phyloP scores from a whole-genome alignment of 2,113 vertebrate species.

The Sardina pilchardus region DNA sequence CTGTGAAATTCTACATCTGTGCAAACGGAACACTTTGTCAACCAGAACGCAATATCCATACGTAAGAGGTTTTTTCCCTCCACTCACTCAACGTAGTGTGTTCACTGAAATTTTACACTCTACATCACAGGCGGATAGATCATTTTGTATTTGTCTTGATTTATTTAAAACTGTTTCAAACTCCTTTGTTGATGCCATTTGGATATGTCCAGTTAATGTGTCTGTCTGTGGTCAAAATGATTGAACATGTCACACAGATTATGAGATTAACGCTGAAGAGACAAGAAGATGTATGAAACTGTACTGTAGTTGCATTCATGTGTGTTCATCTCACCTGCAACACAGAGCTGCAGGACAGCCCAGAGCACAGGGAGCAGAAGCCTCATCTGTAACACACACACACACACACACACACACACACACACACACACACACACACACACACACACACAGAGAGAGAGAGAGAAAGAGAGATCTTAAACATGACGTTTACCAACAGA shows the following conservation, averaged over 20 bases:
- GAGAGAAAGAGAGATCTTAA: neutral
- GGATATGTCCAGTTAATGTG: neutral
- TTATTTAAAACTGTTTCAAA: too few relatives aligned
- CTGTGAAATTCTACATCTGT: constrained; percentile 6
- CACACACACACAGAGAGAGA: constrained; percentile 17
- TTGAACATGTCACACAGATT: neutral
- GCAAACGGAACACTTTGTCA: neutral
- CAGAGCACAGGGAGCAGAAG: constrained; percentile 47
- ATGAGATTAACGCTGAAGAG: too few relatives aligned
- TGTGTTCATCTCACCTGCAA: constrained; percentile 21
- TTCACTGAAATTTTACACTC: neutral
- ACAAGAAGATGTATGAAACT: too few relatives aligned
- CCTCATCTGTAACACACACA: constrained; percentile 58
- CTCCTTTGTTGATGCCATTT: too few relatives aligned
- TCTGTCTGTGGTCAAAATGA: neutral
- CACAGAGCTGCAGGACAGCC: constrained; percentile 50
- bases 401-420: constrained; percentile 27
- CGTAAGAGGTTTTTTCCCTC: neutral
- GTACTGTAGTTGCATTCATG: too few relatives aligned
- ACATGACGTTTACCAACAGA: neutral
- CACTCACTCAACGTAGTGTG: neutral
- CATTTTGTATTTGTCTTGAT: too few relatives aligned
- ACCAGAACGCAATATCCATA: neutral
- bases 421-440: constrained; percentile 23
- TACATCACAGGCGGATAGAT: too few relatives aligned